Conservation (phyloP, 1,140 invertebrate species). For the Battus philenor region DNA sequence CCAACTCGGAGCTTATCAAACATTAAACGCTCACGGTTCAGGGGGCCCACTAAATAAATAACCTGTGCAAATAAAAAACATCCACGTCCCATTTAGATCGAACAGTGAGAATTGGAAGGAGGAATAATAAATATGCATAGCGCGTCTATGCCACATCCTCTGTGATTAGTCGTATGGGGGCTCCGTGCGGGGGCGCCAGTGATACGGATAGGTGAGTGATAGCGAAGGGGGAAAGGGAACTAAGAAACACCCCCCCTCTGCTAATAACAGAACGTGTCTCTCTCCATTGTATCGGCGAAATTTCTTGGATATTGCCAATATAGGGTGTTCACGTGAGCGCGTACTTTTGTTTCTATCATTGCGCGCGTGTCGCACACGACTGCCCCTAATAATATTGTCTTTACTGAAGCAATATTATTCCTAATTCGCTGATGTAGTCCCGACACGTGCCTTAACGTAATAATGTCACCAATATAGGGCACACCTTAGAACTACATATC, state of each 20-base stretch:
- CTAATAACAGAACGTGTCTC: slow-evolving; percentile 68
- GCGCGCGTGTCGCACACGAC: slow-evolving; percentile 24
- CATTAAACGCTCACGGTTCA: slow-evolving; percentile 58
- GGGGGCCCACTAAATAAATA: slow-evolving; percentile 68
- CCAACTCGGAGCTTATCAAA: slow-evolving; percentile 66
- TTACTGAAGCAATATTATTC: slow-evolving; percentile 14
- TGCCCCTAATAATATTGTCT: slow-evolving; percentile 15
- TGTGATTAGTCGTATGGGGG: slow-evolving; percentile 64
- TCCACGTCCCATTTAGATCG: slow-evolving; percentile 48
- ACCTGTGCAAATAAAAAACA: slow-evolving; percentile 68
- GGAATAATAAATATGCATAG: slow-evolving; percentile 73
- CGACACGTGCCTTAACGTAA: slow-evolving; percentile 12
- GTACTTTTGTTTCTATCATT: slow-evolving; percentile 63
- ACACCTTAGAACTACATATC: too few species aligned
- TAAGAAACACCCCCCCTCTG: slow-evolving; percentile 45
- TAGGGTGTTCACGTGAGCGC: slow-evolving; percentile 56
- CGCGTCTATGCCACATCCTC: slow-evolving; percentile 70
- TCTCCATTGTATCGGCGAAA: slow-evolving; percentile 61
- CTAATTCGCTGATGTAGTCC: slow-evolving; percentile 12
- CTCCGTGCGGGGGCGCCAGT: slow-evolving; percentile 34
- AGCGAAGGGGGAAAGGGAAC: slow-evolving; percentile 56
- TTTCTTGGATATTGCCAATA: slow-evolving; percentile 74
- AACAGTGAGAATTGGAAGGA: slow-evolving; percentile 65
- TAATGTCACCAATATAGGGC: slow-evolving; percentile 1
- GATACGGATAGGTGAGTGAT: slow-evolving; percentile 71